Conservation (phyloP, 1,140 invertebrate genomes). For the Magallana ariakensis region DNA sequence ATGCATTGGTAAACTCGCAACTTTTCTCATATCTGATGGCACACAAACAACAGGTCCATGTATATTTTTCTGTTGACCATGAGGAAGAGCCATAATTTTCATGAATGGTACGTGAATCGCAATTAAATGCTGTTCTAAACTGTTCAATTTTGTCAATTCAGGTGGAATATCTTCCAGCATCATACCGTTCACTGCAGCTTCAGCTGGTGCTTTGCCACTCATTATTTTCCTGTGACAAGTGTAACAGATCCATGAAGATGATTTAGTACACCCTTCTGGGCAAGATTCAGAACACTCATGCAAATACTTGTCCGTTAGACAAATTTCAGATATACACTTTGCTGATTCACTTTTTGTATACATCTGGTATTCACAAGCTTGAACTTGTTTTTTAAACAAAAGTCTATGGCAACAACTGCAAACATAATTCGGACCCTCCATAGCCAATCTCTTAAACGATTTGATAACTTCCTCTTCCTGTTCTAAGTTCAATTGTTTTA, state of each 20-base stretch:
- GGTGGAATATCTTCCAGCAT: slow-evolving; percentile 14
- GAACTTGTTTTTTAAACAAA: slow-evolving; percentile 22
- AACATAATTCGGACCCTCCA: neutral
- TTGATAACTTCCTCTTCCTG: neutral
- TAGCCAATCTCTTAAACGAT: neutral
- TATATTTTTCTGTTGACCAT: slow-evolving; percentile 31
- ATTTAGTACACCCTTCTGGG: neutral
- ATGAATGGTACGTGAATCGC: slow-evolving; percentile 8
- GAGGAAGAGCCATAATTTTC: slow-evolving; percentile 17
- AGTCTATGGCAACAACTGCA: slow-evolving; percentile 28
- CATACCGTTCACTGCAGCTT: slow-evolving; percentile 18
- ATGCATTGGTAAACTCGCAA: slow-evolving; percentile 12
- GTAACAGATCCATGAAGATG: slow-evolving; percentile 28
- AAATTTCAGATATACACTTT: neutral
- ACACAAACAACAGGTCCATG: slow-evolving; percentile 48
- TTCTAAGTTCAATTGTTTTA: neutral
- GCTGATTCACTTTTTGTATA: neutral
- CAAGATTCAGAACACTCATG: neutral
- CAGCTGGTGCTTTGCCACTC: neutral
- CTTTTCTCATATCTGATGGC: slow-evolving; percentile 33
- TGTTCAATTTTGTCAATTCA: slow-evolving; percentile 38
- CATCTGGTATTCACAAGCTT: neutral
- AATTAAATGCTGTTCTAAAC: slow-evolving; percentile 21
- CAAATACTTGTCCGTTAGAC: slow-evolving; percentile 15
- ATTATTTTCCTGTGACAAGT: slow-evolving; percentile 36